phyloP scores from a whole-genome alignment of 2,888 invertebrate species.

The Neuroscelio doddi region DNA sequence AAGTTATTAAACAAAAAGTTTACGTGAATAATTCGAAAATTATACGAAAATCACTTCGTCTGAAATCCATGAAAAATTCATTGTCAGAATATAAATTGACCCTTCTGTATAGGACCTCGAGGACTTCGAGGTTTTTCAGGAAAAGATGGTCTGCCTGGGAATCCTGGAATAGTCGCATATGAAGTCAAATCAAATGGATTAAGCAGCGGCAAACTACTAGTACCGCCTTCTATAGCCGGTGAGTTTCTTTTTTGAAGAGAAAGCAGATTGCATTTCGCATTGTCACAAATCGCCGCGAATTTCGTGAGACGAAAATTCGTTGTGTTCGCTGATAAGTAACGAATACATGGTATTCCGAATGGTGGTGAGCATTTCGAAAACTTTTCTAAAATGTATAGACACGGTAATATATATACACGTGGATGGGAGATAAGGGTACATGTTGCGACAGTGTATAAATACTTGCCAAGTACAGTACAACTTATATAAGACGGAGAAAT shows the following conservation, averaged over 20 bases:
- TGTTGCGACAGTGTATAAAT: background rate
- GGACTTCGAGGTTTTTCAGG: conserved; percentile 77
- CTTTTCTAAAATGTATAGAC: background rate
- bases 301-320: conserved; percentile 4
- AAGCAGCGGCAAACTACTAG: conserved; percentile 77
- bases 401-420: background rate
- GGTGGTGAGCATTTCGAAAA: background rate
- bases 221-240: conserved; percentile 90
- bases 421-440: too few species aligned
- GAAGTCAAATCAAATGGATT: conserved; percentile 74
- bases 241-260: conserved; percentile 50
- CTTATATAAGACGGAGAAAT: background rate
- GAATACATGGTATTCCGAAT: conserved; percentile 3
- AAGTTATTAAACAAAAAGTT: too few species aligned
- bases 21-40: too few species aligned
- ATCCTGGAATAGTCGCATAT: conserved; percentile 87
- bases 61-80: too few species aligned
- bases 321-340: conserved; percentile 15
- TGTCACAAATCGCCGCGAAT: background rate
- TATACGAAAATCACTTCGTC: too few species aligned
- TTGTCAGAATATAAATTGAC: background rate
- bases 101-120: conserved; percentile 74
- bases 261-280: background rate
- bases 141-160: conserved; percentile 80
- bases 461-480: background rate